A percentile compares a stretch with the other conserved stretches of the same genome.
Conservation (phyloP, 2,797 vertebrate genomes). For the Muscicapa comitata region DNA sequence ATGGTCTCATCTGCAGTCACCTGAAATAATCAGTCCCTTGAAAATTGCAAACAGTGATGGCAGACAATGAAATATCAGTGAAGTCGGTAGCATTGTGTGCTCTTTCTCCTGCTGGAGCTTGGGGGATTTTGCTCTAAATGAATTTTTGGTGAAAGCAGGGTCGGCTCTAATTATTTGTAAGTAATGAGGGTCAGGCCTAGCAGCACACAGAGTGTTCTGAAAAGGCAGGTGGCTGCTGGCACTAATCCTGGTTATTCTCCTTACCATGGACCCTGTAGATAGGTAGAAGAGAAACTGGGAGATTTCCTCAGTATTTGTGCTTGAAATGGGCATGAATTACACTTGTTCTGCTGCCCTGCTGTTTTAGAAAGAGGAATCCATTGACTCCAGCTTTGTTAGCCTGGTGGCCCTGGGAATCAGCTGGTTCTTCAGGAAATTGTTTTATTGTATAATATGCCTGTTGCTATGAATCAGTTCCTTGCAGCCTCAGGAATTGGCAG, state of each 20-base stretch:
- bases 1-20: not conserved
- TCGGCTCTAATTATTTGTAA: not conserved
- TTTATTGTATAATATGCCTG: not conserved
- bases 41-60: conserved; percentile 4
- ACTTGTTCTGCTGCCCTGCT: not conserved
- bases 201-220: not conserved
- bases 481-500: not conserved
- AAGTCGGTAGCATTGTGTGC: not conserved
- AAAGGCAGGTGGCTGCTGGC: not conserved
- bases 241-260: not conserved
- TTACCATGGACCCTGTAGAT: not conserved
- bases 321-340: not conserved
- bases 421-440: not conserved
- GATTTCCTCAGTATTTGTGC: not conserved
- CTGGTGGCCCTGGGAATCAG: not conserved
- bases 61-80: not conserved
- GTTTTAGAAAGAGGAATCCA: not conserved
- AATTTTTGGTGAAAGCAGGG: not conserved
- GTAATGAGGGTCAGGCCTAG: not conserved
- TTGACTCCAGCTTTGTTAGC: not conserved
- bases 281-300: not conserved
- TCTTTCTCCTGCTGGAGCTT: not conserved
- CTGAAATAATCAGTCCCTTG: not conserved
- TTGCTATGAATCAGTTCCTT: not conserved
- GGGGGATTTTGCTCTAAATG: not conserved